A percentile compares a stretch with the other conserved stretches of the same genome.
These are phyloP conservation scores for Gortyna flavago DNA, from an alignment of 2,888 invertebrate species.

Conservation along the genomic window DNA sequence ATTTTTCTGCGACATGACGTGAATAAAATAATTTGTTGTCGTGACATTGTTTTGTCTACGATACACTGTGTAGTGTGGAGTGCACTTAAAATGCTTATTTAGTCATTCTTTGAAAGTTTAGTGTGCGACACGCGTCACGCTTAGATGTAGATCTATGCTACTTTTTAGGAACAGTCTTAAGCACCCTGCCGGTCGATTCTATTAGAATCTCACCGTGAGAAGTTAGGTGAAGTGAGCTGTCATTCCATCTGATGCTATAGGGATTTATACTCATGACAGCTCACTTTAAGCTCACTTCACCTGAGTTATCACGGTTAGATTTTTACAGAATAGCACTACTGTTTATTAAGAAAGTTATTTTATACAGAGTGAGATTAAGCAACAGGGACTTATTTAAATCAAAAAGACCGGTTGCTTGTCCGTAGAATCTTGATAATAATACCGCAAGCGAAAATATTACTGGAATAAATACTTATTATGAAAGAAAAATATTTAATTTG, in stretches of 20 bases:
- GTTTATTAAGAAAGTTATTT: no score
- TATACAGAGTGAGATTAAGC: neutral
- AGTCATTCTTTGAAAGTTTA: neutral
- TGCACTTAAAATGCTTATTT: neutral
- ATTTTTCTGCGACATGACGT: constrained; percentile 33
- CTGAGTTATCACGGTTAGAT: no score
- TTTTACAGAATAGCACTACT: no score
- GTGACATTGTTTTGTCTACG: constrained; percentile 33
- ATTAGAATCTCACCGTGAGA: no score
- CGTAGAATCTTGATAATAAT: neutral
- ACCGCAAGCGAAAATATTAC: neutral
- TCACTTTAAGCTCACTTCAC: no score
- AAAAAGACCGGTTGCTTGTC: neutral
- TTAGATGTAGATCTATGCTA: neutral
- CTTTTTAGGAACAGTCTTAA: no score
- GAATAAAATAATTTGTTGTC: constrained; percentile 33
- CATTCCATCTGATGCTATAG: no score
- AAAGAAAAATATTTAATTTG: neutral
- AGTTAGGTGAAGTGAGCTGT: no score
- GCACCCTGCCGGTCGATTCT: no score
- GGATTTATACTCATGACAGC: no score
- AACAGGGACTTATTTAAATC: neutral
- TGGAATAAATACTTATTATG: neutral
- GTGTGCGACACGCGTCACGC: neutral
- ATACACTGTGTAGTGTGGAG: neutral